Base-by-base conservation (phyloP, 2,797 vertebrate species). In the Betta splendens region DNA sequence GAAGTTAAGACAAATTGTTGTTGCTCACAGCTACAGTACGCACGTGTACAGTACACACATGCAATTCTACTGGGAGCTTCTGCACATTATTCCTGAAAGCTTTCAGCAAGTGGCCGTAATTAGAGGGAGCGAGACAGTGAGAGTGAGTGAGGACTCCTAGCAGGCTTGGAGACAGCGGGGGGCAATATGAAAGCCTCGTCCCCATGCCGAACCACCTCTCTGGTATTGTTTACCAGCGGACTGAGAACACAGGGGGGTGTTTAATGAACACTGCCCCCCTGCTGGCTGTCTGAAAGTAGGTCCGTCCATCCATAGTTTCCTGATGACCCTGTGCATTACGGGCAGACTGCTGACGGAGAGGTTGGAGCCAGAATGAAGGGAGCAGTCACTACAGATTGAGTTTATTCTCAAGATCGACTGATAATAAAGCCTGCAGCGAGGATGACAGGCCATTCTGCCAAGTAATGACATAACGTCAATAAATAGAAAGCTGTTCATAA, bases 241-340 rank as follows among this genome's bases (percentile, higher is more conserved):
- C 78, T 44, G 67, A 64, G 33, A 20, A 81, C 74, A 83, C 49
- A 18, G 81, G 71, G 80, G 77, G 73, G 66, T 79, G 63, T 81
- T 75, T 86, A 75, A 85, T 86, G 82, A 87, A 87, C 67, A 66
- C 44, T 26, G 68, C 56, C 42, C 63, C 72, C 80, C 80, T 68
- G 78, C 72, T 0, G 42, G 16, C 39, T 43, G 58, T 81, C 73
- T 83, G 75, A 79, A 67, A 79, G 68, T 62, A 52, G 59, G 67
- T 74, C 71, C 75, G 77, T 73, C 70, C 67, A 67, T 73, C 65
- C 60, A 64, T 61, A 59, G 61, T 79, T 79, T 81, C 67, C 73
- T 49, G 77, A 80, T 80, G 77, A 80, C 78, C 69, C 60, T 44
- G 58, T 38, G 76, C 62, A 61, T 57, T 68, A 62, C 52, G 20